Evolutionary conservation across 2,113 vertebrate genomes (phyloP), one percentile per base, ranked within the genome.

Genomic region (Corythoichthys intestinalis): DNA sequence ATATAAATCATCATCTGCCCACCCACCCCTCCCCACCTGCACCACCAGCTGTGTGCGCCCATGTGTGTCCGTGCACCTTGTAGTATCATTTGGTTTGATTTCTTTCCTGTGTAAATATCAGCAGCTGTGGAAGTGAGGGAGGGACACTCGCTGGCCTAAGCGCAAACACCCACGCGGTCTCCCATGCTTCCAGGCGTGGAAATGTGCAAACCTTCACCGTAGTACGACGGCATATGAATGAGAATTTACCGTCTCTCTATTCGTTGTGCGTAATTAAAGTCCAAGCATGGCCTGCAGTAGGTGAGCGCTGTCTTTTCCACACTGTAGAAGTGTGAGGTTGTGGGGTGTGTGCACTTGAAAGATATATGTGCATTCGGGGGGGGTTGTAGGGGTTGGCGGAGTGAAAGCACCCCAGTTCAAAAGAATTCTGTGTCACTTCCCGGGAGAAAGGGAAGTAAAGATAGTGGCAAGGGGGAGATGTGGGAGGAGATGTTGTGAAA

Each of bases 381-480:
- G 78, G 75, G 83, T 73, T 72, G 73, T 64, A 75, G 34, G 83
- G 77, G 81, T 67, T 78, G 71, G 77, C 76, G 74, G 86, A 88
- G 88, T 88, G 86, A 89, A 89, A 81, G 80, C 86, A 72, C 80
- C 68, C 81, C 84, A 82, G 85, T 90, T 89, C 81, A 86, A 88
- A 86, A 87, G 82, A 87, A 88, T 88, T 87, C 86, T 89, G 82
- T 90, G 84, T 87, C 86, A 91, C 89, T 90, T 90, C 89, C 86
- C 82, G 46, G 73, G 88, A 89, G 88, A 88, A 80, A 67, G 75
- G 67, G 76, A 82, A 84, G 85, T 76, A 87, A 77, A 87, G 83
- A 83, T 81, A 81, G 81, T 60, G 79, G 79, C 67, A 81, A 64
- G 74, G 70, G 68, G 72, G 80, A 68, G 73, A 85, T 70, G 79